Conservation (phyloP, 1,140 invertebrate species). For the Hetaerina americana region DNA sequence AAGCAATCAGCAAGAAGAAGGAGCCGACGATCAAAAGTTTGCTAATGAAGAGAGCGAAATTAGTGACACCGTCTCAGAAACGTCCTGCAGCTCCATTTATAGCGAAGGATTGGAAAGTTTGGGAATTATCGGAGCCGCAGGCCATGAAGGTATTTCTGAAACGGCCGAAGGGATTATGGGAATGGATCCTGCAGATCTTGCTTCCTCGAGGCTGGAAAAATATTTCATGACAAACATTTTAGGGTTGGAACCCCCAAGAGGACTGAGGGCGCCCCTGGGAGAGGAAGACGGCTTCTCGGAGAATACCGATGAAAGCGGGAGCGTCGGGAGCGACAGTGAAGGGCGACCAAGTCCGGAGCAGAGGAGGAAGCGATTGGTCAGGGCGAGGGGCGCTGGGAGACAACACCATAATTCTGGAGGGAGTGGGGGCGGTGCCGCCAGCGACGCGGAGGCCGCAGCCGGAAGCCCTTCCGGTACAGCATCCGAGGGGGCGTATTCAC, state of each 20-base stretch:
- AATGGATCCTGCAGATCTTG: conserved; percentile 51
- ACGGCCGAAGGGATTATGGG: conserved; percentile 19
- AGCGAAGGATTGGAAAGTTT: conserved; percentile 65
- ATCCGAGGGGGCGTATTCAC: conserved; percentile 39
- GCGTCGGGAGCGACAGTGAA: conserved; percentile 70
- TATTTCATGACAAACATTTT: conserved; percentile 79
- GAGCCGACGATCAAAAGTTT: conserved; percentile 28
- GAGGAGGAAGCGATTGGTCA: conserved; percentile 58
- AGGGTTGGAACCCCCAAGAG: conserved; percentile 48
- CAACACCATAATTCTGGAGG: conserved; percentile 21
- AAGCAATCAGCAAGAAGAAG: conserved; percentile 18
- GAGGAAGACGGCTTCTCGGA: conserved; percentile 34
- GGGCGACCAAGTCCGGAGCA: conserved; percentile 69
- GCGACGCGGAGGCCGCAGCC: conserved; percentile 16
- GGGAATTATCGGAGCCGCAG: conserved; percentile 32
- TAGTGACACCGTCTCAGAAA: conserved; percentile 63
- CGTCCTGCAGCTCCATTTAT: conserved; percentile 58
- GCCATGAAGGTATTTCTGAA: conserved; percentile 32
- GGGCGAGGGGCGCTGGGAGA: conserved; percentile 62
- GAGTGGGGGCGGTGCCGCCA: conserved; percentile 27
- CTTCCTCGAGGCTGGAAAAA: conserved; percentile 74
- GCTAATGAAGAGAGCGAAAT: conserved; percentile 29
- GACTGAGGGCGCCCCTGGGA: conserved; percentile 31
- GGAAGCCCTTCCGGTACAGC: conserved; percentile 21
- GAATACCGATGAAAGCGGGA: conserved; percentile 60